Percentiles rank a stretch among this genome's conserved stretches.
phyloP scores from a whole-genome alignment of 2,888 invertebrate species.

The Clepsis dumicolana region DNA sequence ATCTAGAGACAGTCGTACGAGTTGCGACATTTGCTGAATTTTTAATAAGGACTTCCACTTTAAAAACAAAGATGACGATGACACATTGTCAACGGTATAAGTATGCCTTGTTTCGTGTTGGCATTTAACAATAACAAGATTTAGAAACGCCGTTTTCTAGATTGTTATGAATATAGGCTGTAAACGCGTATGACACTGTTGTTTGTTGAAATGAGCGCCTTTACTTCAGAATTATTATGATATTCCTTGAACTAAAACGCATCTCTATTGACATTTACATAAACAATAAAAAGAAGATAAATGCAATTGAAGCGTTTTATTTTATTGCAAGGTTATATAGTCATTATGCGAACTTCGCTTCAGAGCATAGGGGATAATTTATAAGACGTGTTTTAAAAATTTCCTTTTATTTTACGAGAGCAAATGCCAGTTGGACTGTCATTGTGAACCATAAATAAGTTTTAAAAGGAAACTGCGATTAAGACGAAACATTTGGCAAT shows the following conservation, averaged over 20 bases:
- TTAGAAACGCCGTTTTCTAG: constrained; percentile 16
- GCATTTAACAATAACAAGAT: constrained; percentile 25
- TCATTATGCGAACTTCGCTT: not conserved
- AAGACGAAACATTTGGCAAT: constrained; percentile 61
- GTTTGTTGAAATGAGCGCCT: constrained; percentile 7
- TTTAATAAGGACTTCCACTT: constrained; percentile 60
- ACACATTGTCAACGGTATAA: constrained; percentile 19
- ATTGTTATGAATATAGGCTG: constrained; percentile 7
- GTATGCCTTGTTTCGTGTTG: constrained; percentile 16
- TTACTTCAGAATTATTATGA: constrained; percentile 4
- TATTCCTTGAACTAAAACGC: constrained; percentile 6
- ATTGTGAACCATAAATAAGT: constrained; percentile 8
- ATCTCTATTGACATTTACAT: constrained; percentile 1
- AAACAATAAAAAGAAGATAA: not conserved
- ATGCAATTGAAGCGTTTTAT: not conserved
- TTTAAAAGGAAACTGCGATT: constrained; percentile 50
- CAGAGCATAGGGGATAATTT: not conserved
- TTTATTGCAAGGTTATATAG: not conserved
- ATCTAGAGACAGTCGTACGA: constrained; percentile 67
- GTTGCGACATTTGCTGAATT: constrained; percentile 70
- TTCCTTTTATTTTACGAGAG: not conserved
- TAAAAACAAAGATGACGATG: constrained; percentile 41
- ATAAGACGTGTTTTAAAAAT: not conserved
- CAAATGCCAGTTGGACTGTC: not conserved
- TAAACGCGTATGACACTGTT: constrained; percentile 1